Evolutionary conservation across 2,113 vertebrate species (phyloP), one percentile per base, ranked within the genome.

Genomic region (Sinocyclocheilus grahami): DNA sequence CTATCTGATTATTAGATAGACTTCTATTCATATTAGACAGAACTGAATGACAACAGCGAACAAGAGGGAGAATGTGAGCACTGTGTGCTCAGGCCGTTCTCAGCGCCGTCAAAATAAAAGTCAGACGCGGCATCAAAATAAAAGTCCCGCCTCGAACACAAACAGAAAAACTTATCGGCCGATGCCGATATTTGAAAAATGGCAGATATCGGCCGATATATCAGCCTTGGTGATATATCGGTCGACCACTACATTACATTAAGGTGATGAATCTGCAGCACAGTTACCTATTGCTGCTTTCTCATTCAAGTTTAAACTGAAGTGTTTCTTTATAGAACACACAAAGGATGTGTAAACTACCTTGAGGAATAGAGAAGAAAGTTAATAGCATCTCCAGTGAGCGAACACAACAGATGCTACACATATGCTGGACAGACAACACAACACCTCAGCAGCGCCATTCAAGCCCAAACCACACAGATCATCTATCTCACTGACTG

Each of bases 351-450:
- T 62, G 77, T 62, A 42, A 62, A 78, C 80, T 37, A 63, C 37
- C 48, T 55, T 60, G 82, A 24, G 30, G 24, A 74, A 82, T 0
- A 0, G 83, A 84, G 62, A 88, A 87, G 11, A 87, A 91, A 86
- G 87, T 60, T 88, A 90, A 93, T 67, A 84, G 72, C 48, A 22
- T 63, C 51, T 88, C 51, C 42, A 87, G 84, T 83, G 88, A 91
- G 78, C 27, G 80, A 67, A 65, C 60, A 81, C 76, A 77, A 86
- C 84, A 90, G 42, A 87, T 83, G 83, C 88, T 90, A 69, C 88
- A 88, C 91, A 93, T 89, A 89, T 81, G 27, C 53, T 74, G 80
- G 27, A 83, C 69, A 71, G 30, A 86, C 72, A 33, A 88, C 63
- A 77, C 67, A 78, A 63, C n/a, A 48, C 20, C 69, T 33, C 33